Percentiles rank a stretch among this genome's conserved stretches.
Evolutionary conservation across 1,140 invertebrate genomes (phyloP).

Genomic region (Augochlora pura): DNA sequence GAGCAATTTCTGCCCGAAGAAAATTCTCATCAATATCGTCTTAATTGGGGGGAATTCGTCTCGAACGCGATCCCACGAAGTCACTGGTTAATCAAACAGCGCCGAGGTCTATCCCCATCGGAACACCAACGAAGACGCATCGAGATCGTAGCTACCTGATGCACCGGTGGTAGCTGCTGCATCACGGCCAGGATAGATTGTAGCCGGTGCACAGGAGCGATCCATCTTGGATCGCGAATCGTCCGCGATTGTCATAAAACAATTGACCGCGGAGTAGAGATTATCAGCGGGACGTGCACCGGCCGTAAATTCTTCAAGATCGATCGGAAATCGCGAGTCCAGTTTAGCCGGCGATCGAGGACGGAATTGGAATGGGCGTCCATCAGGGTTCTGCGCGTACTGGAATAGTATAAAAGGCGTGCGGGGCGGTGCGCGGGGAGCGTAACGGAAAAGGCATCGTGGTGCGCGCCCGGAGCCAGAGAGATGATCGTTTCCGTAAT

Average conservation of each 20-base stretch:
- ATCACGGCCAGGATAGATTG: no score
- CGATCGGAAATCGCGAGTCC: slow-evolving; percentile 66
- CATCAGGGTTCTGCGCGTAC: slow-evolving; percentile 33
- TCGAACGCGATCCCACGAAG: not conserved
- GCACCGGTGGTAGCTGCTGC: not conserved
- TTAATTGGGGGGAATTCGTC: slow-evolving; percentile 41
- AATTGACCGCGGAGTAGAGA: slow-evolving; percentile 16
- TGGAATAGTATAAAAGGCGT: slow-evolving; percentile 21
- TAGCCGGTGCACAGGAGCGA: not conserved
- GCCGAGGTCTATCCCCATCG: not conserved
- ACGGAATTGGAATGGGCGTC: slow-evolving; percentile 50
- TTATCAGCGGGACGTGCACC: slow-evolving; percentile 40
- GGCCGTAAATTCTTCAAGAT: slow-evolving; percentile 64
- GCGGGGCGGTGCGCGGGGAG: not conserved
- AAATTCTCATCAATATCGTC: not conserved
- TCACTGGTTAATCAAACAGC: not conserved
- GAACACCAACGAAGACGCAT: slow-evolving; percentile 16
- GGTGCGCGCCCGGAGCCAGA: slow-evolving; percentile 27
- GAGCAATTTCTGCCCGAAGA: not conserved
- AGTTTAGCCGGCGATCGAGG: slow-evolving; percentile 56
- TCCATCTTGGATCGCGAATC: slow-evolving; percentile 16
- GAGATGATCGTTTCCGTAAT: slow-evolving; percentile 68
- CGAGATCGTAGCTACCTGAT: not conserved
- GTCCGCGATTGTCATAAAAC: slow-evolving; percentile 44
- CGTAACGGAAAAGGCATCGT: slow-evolving; percentile 38